Base-by-base conservation (phyloP, 2,888 invertebrate species). In the Entomobrya proxima region DNA sequence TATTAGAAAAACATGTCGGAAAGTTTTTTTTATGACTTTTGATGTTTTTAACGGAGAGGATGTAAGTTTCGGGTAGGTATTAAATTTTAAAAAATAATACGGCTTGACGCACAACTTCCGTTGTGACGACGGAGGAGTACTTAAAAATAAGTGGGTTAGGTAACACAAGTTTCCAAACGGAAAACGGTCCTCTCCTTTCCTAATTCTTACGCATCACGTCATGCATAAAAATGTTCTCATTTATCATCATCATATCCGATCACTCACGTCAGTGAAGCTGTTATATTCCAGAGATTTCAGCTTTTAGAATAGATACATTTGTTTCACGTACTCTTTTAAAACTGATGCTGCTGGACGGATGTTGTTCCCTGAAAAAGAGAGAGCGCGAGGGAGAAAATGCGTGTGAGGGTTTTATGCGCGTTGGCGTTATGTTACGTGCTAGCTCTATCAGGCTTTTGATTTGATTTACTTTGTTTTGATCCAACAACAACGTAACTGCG, bases 51-150 rank as follows among this genome's bases (percentile, higher is more conserved):
- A 67, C n/a, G 15, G 69, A 15, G 44, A 69, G 69, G 75, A 75
- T 52, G 75, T 30, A 35, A 50, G 74, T 32, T 75, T 18, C 9
- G 67, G 7, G 24, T 18, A 67, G 21, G 24, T 67, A 24, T 67
- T 67, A 67, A 67, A 67, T 67, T 67, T 18, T 13, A 67, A 40
- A 47, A 13, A 47, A 37, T 55, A 37, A 61, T 40, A 15, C 40
- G 30, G 44, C 44, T 30, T 77, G 84, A 84, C 58, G 52, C 47
- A 76, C 55, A n/a, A 84, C 84, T 84, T 84, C 84, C 84, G 84
- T 84, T 84, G 77, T 77, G 24, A 61, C 61, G n/a, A 15, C 11
- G 50, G 58, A 24, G 32, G n/a, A 35, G 67, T 27, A 58, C 40
- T 55, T 37, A 30, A 67, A 47, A 78, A 78, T 47, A 74, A 74